These are phyloP conservation scores for Synchiropus splendidus DNA, from an alignment of 2,113 vertebrate genomes.

Conservation along the genomic window DNA sequence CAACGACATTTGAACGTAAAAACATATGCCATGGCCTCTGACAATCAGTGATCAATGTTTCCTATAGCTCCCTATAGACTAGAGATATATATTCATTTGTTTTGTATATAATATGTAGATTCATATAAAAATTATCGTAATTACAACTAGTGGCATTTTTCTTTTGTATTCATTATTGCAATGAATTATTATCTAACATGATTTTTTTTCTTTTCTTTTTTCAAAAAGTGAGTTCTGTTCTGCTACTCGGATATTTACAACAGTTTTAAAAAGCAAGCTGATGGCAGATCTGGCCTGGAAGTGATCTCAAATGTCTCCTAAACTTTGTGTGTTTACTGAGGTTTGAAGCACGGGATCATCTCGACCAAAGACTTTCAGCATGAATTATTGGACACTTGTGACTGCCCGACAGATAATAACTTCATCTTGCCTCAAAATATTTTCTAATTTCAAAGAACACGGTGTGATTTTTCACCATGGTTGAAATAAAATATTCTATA, in stretches of 20 bases:
- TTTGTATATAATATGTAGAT: conserved; percentile 66
- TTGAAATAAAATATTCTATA: too few species aligned
- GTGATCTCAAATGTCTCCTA: conserved; percentile 35
- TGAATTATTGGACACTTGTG: too few species aligned
- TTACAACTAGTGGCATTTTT: conserved; percentile 87
- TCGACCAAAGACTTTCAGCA: too few species aligned
- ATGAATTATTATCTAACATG: conserved; percentile 95
- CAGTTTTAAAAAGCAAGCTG: conserved; percentile 95
- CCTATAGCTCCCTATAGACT: conserved; percentile 58
- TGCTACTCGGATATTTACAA: conserved; percentile 90
- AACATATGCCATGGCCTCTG: conserved; percentile 57
- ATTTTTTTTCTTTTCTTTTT: conserved; percentile 26
- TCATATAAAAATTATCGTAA: conserved; percentile 76
- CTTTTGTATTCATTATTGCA: conserved; percentile 95
- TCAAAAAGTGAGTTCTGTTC: conserved; percentile 91
- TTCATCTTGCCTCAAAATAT: too few species aligned
- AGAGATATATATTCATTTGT: background rate
- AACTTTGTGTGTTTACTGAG: too few species aligned
- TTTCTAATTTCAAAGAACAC: too few species aligned
- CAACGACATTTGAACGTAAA: too few species aligned
- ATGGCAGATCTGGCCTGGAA: conserved; percentile 48
- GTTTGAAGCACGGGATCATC: too few species aligned
- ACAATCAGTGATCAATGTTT: conserved; percentile 55
- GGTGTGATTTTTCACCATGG: too few species aligned
- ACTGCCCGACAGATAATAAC: too few species aligned